Evolutionary conservation across 2,888 invertebrate species (phyloP).

Genomic region (Drosophila nr. medialis): DNA sequence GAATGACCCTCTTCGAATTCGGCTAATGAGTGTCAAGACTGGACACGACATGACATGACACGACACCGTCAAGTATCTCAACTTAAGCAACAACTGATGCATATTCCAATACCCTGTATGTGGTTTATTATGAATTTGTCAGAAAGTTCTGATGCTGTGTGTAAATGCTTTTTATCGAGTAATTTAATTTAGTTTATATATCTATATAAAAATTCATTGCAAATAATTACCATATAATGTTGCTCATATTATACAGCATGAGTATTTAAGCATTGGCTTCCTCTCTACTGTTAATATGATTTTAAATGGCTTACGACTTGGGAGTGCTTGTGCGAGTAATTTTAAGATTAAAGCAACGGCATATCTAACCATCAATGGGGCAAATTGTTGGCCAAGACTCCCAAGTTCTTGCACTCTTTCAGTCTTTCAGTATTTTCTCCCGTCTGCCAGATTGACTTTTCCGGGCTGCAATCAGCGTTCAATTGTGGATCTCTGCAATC

Average conservation of each 20-base stretch:
- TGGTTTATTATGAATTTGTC: background rate
- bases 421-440: background rate
- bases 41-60: constrained; percentile 53
- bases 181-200: background rate
- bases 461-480: constrained; percentile 50
- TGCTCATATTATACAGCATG: background rate
- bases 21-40: constrained; percentile 60
- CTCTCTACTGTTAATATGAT: constrained; percentile 42
- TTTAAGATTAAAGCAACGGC: constrained; percentile 67
- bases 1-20: constrained; percentile 14
- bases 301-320: constrained; percentile 45
- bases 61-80: constrained; percentile 35
- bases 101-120: background rate
- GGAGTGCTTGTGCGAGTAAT: constrained; percentile 31
- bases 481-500: constrained; percentile 47
- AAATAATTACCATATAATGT: background rate
- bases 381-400: constrained; percentile 27
- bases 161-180: background rate
- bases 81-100: background rate
- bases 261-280: constrained; percentile 11
- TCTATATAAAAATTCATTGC: background rate
- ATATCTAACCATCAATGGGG: constrained; percentile 58
- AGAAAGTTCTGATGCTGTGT: background rate
- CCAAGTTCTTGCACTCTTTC: constrained; percentile 36
- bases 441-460: constrained; percentile 67